Evolutionary conservation across 2,888 invertebrate species (phyloP).

Genomic region (Colletes collaris): DNA sequence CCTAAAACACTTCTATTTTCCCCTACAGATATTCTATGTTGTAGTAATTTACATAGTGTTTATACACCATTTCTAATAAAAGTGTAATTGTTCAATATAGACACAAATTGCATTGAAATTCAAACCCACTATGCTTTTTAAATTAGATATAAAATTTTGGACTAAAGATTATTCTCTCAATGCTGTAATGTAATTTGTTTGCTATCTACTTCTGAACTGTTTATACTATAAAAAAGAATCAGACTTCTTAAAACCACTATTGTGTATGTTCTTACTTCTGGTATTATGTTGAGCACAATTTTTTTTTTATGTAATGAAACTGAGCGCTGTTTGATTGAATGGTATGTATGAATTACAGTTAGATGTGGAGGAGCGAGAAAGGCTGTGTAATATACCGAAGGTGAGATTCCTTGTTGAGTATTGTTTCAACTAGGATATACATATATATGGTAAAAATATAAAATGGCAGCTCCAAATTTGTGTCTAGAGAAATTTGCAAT

Average conservation of each 20-base stretch:
- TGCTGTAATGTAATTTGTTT: slow-evolving; percentile 38
- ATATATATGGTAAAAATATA: slow-evolving; percentile 57
- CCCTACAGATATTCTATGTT: not conserved
- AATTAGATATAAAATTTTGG: slow-evolving; percentile 23
- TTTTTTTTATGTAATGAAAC: slow-evolving; percentile 57
- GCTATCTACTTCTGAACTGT: slow-evolving; percentile 32
- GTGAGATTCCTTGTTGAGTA: slow-evolving; percentile 77
- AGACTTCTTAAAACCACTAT: slow-evolving; percentile 22
- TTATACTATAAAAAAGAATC: slow-evolving; percentile 15
- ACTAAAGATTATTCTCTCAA: slow-evolving; percentile 12
- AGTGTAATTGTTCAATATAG: not conserved
- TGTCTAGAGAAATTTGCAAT: slow-evolving; percentile 41
- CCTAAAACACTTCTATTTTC: not conserved
- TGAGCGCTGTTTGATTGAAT: slow-evolving; percentile 78
- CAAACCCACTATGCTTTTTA: slow-evolving; percentile 19
- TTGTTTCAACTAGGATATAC: slow-evolving; percentile 63
- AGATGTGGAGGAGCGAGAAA: slow-evolving; percentile 83
- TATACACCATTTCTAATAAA: not conserved
- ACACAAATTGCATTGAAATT: slow-evolving; percentile 22
- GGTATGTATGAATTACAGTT: slow-evolving; percentile 82
- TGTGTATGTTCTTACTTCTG: slow-evolving; percentile 36
- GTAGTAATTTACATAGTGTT: not conserved
- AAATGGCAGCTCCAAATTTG: slow-evolving; percentile 62
- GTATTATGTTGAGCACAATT: slow-evolving; percentile 47
- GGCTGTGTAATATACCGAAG: slow-evolving; percentile 83